Percentiles rank a stretch among this genome's conserved stretches.
These are phyloP conservation scores for Pampus argenteus DNA, from an alignment of 2,797 vertebrate genomes.

Conservation along the genomic window DNA sequence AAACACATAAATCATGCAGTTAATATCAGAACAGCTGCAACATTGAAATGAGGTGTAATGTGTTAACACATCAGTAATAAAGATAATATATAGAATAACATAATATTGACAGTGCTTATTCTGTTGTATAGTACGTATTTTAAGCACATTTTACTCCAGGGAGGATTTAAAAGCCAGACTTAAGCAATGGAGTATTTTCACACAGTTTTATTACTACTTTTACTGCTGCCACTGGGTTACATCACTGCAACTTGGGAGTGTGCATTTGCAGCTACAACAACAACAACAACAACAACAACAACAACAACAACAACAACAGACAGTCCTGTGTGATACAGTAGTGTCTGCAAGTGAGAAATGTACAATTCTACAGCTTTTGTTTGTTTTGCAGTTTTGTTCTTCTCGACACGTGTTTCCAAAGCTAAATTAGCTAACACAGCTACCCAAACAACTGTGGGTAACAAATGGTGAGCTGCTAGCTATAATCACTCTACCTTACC, in stretches of 20 bases:
- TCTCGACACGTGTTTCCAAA: constrained; percentile 39
- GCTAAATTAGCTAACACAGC: background rate
- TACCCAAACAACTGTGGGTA: background rate
- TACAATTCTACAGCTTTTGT: background rate
- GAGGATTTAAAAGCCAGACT: background rate
- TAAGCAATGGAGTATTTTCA: too few species aligned
- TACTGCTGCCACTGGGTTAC: background rate
- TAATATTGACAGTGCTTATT: background rate
- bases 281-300: too few species aligned
- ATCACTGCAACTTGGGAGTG: background rate
- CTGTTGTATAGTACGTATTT: background rate
- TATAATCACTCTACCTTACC: constrained; percentile 19
- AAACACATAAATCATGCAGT: too few species aligned
- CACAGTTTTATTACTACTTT: background rate
- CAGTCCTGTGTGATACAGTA: background rate
- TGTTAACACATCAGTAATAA: background rate
- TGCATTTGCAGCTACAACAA: background rate
- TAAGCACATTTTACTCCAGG: background rate
- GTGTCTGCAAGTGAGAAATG: background rate
- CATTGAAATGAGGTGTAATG: background rate
- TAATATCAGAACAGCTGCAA: background rate
- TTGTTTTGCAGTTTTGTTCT: background rate
- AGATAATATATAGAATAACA: background rate
- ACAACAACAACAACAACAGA: too few species aligned
- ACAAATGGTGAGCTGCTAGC: constrained; percentile 11